Base-by-base conservation (phyloP, 2,113 vertebrate species). In the Tympanuchus pallidicinctus region DNA sequence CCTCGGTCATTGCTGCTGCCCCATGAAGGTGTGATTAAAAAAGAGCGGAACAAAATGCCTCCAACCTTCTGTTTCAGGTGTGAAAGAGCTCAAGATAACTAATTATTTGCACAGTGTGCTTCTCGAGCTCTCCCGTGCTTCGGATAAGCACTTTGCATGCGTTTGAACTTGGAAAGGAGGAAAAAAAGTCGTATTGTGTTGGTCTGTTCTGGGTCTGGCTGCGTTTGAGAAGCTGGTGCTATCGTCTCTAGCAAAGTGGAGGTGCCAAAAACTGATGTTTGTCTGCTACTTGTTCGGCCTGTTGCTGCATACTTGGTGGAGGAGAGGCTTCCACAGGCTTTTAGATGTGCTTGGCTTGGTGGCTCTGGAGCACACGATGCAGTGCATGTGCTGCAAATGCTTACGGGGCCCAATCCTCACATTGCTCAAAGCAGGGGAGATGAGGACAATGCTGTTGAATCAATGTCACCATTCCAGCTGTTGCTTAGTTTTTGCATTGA, bases 191-290 rank as follows among this genome's bases (percentile, higher is more conserved):
- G n/a, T 66, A 71, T 3, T 2, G 21, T n/a, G 89, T 74, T 64
- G 94, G 71, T 93, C 82, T 93, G 84, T 16, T 43, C 17, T 34
- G 60, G 8, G 76, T 90, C 82, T 50, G 2, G 16, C 30, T 20
- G 19, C 96, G 76, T 97, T 97, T 97, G 96, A 95, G 91, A 65
- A 96, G 95, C 88, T 94, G 94, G 92, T 86, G 95, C 60, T 6
- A 83, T 96, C 94, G 70, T 94, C 89, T 86, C 78, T 70, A 65
- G 88, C 16, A 52, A 97, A 94, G 93, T 64, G 85, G 67, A 90
- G 92, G 87, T 54, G 94, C 94, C 48, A 65, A 94, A 93, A 96
- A 89, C 21, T 32, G 91, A 57, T 75, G 61, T 81, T 94, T 95
- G 84, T 89, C 94, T 94, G 91, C 67, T 97, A 96, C 96, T 97